These are phyloP conservation scores for Macrophya alboannulata DNA, from an alignment of 2,888 invertebrate genomes.

Conservation along the genomic window DNA sequence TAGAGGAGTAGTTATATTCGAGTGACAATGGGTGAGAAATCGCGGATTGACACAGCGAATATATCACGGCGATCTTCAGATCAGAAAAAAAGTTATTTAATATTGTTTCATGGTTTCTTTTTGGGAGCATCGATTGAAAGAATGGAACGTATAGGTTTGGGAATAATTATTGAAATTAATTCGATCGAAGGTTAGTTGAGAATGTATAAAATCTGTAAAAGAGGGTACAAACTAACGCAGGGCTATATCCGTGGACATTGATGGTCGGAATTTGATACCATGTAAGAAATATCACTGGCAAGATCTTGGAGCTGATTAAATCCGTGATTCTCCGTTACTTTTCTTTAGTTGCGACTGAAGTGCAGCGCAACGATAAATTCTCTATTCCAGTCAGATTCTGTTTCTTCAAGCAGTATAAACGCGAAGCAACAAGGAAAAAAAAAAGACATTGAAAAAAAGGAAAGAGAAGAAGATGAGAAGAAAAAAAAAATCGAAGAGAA, in stretches of 20 bases:
- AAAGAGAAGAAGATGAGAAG: slow-evolving; percentile 62
- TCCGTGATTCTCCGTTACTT: slow-evolving; percentile 24
- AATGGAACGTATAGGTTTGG: neutral
- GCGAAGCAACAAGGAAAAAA: slow-evolving; percentile 62
- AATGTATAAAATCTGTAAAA: slow-evolving; percentile 35
- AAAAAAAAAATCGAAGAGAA: slow-evolving; percentile 33
- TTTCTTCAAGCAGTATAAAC: slow-evolving; percentile 60
- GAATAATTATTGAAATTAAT: slow-evolving; percentile 14
- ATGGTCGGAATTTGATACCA: slow-evolving; percentile 44
- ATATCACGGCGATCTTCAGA: neutral
- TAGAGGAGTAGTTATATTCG: neutral
- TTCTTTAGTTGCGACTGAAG: neutral
- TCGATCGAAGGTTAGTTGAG: slow-evolving; percentile 12
- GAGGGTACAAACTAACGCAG: neutral
- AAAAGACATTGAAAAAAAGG: slow-evolving; percentile 22
- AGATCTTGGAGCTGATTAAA: slow-evolving; percentile 48
- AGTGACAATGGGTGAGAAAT: neutral
- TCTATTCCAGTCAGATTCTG: slow-evolving; percentile 66
- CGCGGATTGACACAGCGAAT: neutral
- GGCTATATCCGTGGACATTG: slow-evolving; percentile 21
- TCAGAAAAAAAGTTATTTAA: too few relatives aligned
- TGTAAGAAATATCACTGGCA: slow-evolving; percentile 19
- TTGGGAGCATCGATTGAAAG: too few relatives aligned
- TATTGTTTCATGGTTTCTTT: too few relatives aligned
- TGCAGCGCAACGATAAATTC: slow-evolving; percentile 71